Conservation (phyloP, 2,113 vertebrate species). For the Prionailurus bengalensis region DNA sequence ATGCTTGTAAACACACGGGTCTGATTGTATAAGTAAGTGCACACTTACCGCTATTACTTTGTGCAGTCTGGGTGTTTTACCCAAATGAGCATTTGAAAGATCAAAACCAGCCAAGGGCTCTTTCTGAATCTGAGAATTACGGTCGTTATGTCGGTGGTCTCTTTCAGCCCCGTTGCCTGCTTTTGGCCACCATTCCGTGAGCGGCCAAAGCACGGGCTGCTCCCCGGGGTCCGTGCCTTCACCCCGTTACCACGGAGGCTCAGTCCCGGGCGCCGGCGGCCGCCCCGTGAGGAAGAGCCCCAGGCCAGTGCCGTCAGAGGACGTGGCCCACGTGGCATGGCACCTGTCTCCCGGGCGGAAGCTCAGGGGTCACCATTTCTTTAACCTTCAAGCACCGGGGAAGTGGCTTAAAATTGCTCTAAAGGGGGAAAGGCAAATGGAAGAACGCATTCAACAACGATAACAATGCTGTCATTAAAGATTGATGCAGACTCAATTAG, state of each 20-base stretch:
- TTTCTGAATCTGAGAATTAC: not conserved
- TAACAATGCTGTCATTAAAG: not conserved
- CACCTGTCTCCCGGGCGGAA: not conserved
- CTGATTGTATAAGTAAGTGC: not conserved
- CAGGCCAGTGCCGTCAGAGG: rapidly evolving
- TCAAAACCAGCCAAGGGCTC: not conserved
- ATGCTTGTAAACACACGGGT: no score
- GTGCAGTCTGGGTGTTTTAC: not conserved
- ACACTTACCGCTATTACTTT: not conserved
- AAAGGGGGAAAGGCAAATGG: not conserved
- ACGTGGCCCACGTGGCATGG: not conserved
- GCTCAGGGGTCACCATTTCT: not conserved
- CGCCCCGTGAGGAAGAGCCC: not conserved
- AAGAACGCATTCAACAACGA: not conserved
- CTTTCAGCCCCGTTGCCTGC: no score
- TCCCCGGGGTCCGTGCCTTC: no score
- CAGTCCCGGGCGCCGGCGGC: not conserved
- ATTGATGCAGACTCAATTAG: not conserved
- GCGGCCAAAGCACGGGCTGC: not conserved
- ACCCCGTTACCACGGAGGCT: not conserved
- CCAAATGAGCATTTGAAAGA: not conserved
- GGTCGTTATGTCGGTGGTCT: rapidly evolving
- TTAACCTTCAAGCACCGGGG: not conserved
- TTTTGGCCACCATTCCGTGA: no score
- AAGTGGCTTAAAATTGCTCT: not conserved